These are phyloP conservation scores for Miltochrista miniata DNA, from an alignment of 2,888 invertebrate species.

Conservation along the genomic window DNA sequence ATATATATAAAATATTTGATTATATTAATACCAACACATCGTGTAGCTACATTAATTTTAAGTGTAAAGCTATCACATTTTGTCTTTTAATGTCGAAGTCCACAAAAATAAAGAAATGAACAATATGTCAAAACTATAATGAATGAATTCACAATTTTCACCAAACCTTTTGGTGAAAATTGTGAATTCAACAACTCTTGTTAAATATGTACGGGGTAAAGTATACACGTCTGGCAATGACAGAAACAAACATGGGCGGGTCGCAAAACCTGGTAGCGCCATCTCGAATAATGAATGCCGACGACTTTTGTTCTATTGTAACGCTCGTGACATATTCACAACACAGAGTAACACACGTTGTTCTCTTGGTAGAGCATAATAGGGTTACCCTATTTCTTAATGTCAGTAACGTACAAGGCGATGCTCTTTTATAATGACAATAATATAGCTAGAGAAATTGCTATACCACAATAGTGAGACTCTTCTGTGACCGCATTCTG, in stretches of 20 bases:
- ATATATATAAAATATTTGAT: no score
- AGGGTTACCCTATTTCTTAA: not conserved
- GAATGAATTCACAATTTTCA: no score
- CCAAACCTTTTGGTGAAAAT: not conserved
- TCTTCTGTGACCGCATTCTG: not conserved
- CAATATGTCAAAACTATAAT: not conserved
- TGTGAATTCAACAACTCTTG: slow-evolving; percentile 1
- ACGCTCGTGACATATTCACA: slow-evolving; percentile 36
- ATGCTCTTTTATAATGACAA: no score
- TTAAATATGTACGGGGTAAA: slow-evolving; percentile 16
- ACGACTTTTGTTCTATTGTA: slow-evolving; percentile 50
- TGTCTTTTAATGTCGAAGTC: no score
- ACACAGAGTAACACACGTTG: no score
- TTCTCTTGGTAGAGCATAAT: not conserved
- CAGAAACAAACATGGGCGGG: slow-evolving; percentile 51
- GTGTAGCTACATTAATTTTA: no score
- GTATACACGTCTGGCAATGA: slow-evolving; percentile 45
- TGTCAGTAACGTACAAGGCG: no score
- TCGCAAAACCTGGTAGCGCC: slow-evolving; percentile 32
- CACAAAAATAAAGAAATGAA: not conserved
- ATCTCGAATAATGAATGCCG: slow-evolving; percentile 56
- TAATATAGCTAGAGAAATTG: no score
- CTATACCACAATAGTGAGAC: no score
- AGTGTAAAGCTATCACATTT: no score
- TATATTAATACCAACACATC: no score